Evolutionary conservation across 2,113 vertebrate genomes (phyloP), one percentile per base, ranked within the genome.

Genomic region (Mastomys natalensis): DNA sequence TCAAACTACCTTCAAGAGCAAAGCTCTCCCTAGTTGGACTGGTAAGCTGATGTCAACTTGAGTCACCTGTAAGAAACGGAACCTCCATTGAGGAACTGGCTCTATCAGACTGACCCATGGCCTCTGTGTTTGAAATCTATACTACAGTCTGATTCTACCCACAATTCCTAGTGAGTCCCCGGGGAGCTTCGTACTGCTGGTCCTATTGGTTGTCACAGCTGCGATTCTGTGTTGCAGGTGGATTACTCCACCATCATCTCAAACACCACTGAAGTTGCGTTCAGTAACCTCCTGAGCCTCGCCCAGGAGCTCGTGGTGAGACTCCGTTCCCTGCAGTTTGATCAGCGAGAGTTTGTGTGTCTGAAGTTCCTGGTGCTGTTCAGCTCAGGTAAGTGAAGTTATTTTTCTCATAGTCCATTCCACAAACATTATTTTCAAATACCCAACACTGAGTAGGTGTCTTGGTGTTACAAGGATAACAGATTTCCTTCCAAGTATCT

Each of bases 281-380:
- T 99, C 98, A 99, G 99, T 99, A 99, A 99, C 97, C 99, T 99
- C 82, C 98, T 99, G 99, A 99, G 99, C 97, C 99, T 99, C 0
- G 99, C 99, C n/a, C 99, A 99, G 98, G 99, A 99, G 62, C 95
- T 99, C 80, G 99, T 99, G 98, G 98, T 98, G 92, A 99, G 99
- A 97, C 99, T 99, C 78, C 99, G 99, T 19, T 99, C 99, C 1
- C 98, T 99, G 22, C 99, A 99, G 98, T 99, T 99, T 68, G 99
- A 99, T 97, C 99, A 99, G 95, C 99, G 99, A 97, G 99, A 99
- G 98, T 99, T 99, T 34, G 99, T 99, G 96, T 99, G 99, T 98
- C 99, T 99, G 98, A 99, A 99, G 98, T 99, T 99, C 98, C 98
- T 99, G 98, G 99, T 99, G 98, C 99, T 99, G 81, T 99, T 99